Evolutionary conservation across 2,797 vertebrate genomes (phyloP).

Genomic region (Onychomys arenicola): DNA sequence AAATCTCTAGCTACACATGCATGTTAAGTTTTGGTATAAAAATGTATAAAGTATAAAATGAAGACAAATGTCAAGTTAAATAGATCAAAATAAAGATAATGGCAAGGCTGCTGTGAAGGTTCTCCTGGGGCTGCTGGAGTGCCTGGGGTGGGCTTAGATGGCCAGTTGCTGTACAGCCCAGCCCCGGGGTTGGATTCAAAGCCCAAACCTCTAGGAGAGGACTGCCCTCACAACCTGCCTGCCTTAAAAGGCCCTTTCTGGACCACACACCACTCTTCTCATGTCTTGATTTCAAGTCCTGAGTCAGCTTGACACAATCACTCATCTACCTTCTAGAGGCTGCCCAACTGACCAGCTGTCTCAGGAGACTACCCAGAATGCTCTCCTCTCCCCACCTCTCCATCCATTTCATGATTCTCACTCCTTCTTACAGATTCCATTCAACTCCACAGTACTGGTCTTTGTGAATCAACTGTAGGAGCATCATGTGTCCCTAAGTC

Average conservation of each 20-base stretch:
- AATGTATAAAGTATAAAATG: neutral
- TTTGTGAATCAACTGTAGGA: neutral
- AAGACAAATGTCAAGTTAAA: neutral
- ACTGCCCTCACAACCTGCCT: neutral
- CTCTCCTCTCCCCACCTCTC: fast-evolving
- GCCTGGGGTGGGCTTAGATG: too few relatives aligned
- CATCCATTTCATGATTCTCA: neutral
- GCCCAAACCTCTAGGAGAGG: neutral
- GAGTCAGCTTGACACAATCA: neutral
- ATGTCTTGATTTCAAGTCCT: neutral
- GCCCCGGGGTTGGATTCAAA: neutral
- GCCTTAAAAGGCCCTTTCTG: neutral
- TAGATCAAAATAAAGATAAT: neutral
- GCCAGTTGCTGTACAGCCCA: too few relatives aligned
- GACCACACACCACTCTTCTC: neutral
- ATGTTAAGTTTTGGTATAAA: neutral
- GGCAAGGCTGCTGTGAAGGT: neutral
- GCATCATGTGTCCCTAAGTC: neutral
- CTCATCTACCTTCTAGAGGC: fast-evolving
- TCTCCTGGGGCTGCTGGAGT: neutral
- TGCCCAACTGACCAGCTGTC: neutral
- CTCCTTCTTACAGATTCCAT: neutral
- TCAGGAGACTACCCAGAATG: fast-evolving
- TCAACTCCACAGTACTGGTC: neutral
- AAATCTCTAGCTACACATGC: too few relatives aligned